Evolutionary conservation across 2,888 invertebrate genomes (phyloP), one percentile per base, ranked within the genome.

Genomic region (Chymomyza procnemis): DNA sequence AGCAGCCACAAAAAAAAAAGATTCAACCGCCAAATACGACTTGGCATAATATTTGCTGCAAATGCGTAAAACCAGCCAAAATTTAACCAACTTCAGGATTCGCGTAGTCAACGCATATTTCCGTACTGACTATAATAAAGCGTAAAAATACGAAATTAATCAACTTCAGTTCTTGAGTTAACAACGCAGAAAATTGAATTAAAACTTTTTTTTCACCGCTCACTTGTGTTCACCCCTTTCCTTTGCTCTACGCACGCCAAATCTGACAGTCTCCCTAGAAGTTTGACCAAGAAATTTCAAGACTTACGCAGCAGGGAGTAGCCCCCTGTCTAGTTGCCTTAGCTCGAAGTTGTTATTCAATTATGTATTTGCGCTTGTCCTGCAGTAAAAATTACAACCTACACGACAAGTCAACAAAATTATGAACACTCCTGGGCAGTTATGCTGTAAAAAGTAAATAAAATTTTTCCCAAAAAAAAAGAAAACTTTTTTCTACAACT

Each of bases 391-490:
- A 88, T 87, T 88, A 88, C 88, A 80, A 80, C 80, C 81, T 80
- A 80, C 85, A 84, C 82, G 88, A 88, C 88, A 88, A 88, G 86
- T 88, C 88, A 88, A 85, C 83, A 83, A 81, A 88, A 88, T 88
- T 88, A 88, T 88, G 86, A 88, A 87, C 85, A 88, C 85, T 80
- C 71, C 79, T 75, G 79, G 79, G 75, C 79, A 87, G 86, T 41
- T 41, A 41, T 12, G 12, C 34, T 41, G 34, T 87, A 87, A 87
- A 84, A 67, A 73, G 74, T 72, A 83, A 86, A 86, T 78, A 85
- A 84, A 76, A 83, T 70, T 70, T 69, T 61, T 62, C 69, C 64
- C 26, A 26, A 26, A 26, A 26, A 26, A 6, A 63, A 59, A 63
- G 54, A 41, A 71, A 86, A 82, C 76, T 81, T 85, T 85, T 69